Base-by-base conservation (phyloP, 2,888 invertebrate species). In the Rhagophthalmus giganteus region DNA sequence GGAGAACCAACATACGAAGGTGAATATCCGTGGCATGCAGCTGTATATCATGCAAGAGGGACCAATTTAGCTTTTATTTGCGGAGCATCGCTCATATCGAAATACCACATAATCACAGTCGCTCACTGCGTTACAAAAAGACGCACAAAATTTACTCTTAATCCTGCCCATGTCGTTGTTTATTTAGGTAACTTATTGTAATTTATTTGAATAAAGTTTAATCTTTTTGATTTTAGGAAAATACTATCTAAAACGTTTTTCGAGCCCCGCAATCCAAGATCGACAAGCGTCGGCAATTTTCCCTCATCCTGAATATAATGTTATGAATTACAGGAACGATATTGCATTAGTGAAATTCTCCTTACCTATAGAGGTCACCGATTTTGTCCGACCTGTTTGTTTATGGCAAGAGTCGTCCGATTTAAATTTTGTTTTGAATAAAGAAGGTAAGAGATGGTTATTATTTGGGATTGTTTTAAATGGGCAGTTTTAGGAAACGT, bases 11-110 rank as follows among this genome's bases (percentile, higher is more conserved):
- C 83, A 0, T 65, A 77, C 25, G 81, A 81, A 51, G 84, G 83
- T 0, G 81, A 85, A 61, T 85, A 82, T 79, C 85, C 85, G 0
- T 86, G 85, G 85, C 85, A 85, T 68, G 81, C 81, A 8, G 84
- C 84, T 0, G 66, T 84, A 0, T 85, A 84, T 64, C 80, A 81
- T 58, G 78, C 81, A 0, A 64, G 62, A 56, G 68, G 70, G 1
- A 66, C 68, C 9, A 69, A 72, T 45, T 45, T 72, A 15, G 67
- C 63, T 2, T 73, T 72, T 49, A 68, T 68, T 25, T 74, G 74
- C 42, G 73, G 72, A 1, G 73, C 64, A 6, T 66, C 70, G 0
- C 58, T 74, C n/a, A 63, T 74, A 5, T 65, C 69, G 4, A 49
- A 45, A 8, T 41, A 48, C n/a, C 68, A 71, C 44, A 54, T 74